phyloP scores from a whole-genome alignment of 2,797 vertebrate genomes.

The Holocentrus rufus region DNA sequence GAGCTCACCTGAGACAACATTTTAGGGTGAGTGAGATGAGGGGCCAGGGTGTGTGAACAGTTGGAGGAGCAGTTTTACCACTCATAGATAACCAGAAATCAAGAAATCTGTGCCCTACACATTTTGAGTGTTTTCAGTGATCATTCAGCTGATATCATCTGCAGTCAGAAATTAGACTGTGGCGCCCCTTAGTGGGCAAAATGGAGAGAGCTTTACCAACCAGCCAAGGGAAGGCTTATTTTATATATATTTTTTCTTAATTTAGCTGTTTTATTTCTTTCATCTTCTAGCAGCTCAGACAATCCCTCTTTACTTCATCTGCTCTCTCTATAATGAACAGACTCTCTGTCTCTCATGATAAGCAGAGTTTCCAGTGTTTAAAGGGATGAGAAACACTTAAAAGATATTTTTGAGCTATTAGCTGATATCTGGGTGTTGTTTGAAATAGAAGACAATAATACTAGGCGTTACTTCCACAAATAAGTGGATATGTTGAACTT shows the following conservation, averaged over 20 bases:
- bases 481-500: no score
- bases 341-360: no score
- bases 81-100: no score
- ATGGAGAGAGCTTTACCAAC: neutral
- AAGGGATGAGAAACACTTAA: no score
- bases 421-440: no score
- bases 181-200: conserved; percentile 66
- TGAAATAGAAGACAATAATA: no score
- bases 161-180: conserved; percentile 18
- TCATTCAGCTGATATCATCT: neutral
- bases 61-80: no score
- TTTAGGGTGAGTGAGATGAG: no score
- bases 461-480: no score
- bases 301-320: neutral
- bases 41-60: no score
- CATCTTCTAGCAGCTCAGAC: neutral
- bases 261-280: neutral
- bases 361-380: no score
- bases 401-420: no score
- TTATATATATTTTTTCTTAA: neutral
- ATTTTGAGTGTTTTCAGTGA: neutral
- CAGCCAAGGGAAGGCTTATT: neutral
- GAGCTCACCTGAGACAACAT: neutral
- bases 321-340: neutral
- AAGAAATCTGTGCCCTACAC: neutral